Evolutionary conservation across 2,113 vertebrate species (phyloP).

Genomic region (Sphyrna mokarran): DNA sequence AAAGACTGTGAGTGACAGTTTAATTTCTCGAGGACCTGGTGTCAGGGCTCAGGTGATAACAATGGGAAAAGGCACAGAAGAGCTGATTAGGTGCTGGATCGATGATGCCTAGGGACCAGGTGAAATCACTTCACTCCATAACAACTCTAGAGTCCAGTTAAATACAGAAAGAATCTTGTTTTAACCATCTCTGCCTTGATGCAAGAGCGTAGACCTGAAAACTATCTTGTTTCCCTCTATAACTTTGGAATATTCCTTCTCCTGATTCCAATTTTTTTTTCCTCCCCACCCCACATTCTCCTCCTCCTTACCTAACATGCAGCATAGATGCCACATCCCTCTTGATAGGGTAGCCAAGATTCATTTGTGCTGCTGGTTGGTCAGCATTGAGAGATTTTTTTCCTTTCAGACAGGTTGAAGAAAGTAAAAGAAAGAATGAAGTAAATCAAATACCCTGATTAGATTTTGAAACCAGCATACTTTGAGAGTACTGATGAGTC

Average conservation of each 20-base stretch:
- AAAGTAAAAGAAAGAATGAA: not conserved
- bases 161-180: not conserved
- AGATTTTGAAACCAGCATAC: not conserved
- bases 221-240: not conserved
- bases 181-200: not conserved
- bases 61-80: not conserved
- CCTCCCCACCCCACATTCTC: not conserved
- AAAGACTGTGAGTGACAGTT: conserved; percentile 32
- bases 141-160: not conserved
- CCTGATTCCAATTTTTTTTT: conserved; percentile 40
- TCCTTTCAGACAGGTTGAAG: not conserved
- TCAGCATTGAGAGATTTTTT: not conserved
- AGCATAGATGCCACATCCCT: not conserved
- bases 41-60: conserved; percentile 35
- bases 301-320: not conserved
- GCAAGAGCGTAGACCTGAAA: not conserved
- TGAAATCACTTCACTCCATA: conserved; percentile 20
- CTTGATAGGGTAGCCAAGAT: not conserved
- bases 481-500: too few relatives aligned
- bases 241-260: conserved; percentile 10
- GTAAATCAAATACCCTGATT: not conserved
- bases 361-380: not conserved
- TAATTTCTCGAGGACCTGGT: conserved; percentile 27
- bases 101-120: conserved; percentile 26
- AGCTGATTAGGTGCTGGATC: conserved; percentile 32